Percentiles rank a stretch among this genome's conserved stretches.
Evolutionary conservation across 2,113 vertebrate species (phyloP).

Genomic region (Chrysochloris asiatica): DNA sequence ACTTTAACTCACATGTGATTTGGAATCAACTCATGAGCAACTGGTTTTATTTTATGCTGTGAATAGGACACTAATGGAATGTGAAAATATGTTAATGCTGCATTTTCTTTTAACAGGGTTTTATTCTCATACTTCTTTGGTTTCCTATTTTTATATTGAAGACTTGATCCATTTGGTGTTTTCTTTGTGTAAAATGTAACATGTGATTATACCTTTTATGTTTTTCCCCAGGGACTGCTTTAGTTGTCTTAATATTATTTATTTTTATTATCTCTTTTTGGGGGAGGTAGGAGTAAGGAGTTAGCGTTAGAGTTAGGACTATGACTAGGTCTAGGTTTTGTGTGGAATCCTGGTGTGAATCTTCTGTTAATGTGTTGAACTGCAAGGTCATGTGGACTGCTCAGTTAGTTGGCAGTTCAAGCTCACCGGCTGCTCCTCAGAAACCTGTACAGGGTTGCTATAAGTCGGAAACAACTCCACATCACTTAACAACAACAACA

Average conservation of each 20-base stretch:
- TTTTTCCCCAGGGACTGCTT: too few relatives aligned
- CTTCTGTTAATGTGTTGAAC: too few relatives aligned
- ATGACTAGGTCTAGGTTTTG: too few relatives aligned
- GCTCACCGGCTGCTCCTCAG: too few relatives aligned
- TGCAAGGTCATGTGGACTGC: too few relatives aligned
- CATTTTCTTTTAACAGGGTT: not conserved
- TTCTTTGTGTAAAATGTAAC: slow-evolving; percentile 16
- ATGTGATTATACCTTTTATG: not conserved
- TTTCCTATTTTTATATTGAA: not conserved
- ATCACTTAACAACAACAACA: too few relatives aligned
- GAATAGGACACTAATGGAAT: not conserved
- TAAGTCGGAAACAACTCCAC: too few relatives aligned
- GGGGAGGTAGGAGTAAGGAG: too few relatives aligned
- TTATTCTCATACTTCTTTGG: not conserved
- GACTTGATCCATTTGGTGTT: not conserved
- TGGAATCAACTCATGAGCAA: not conserved
- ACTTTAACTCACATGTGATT: not conserved
- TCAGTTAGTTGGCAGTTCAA: too few relatives aligned
- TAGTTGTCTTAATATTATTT: not conserved
- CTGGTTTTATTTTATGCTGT: not conserved
- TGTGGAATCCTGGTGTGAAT: too few relatives aligned
- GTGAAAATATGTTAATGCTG: not conserved
- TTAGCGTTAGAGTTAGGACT: too few relatives aligned
- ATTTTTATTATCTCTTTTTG: not conserved
- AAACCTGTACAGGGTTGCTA: too few relatives aligned